phyloP scores from a whole-genome alignment of 2,797 vertebrate species.

The Helarctos malayanus region DNA sequence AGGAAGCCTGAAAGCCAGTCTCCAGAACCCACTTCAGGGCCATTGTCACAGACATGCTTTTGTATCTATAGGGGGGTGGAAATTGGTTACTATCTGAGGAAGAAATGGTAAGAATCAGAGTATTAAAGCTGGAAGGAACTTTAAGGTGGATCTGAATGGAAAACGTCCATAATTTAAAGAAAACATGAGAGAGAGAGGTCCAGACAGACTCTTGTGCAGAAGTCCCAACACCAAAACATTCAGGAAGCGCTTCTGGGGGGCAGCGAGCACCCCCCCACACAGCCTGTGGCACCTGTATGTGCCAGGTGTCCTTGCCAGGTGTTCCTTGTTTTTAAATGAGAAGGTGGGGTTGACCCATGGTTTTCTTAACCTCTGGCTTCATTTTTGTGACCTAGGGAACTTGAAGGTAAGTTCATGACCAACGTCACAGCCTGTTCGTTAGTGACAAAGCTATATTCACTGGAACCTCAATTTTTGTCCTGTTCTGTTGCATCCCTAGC shows the following conservation, averaged over 20 bases:
- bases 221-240: background rate
- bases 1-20: background rate
- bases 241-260: background rate
- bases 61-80: background rate
- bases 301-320: background rate
- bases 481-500: background rate
- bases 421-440: background rate
- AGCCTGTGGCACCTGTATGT: background rate
- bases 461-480: background rate
- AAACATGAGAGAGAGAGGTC: background rate
- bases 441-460: background rate
- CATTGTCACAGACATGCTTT: background rate
- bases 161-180: background rate
- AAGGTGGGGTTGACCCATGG: background rate
- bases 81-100: background rate
- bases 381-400: conserved; percentile 4
- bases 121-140: background rate
- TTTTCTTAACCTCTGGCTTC: background rate
- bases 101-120: background rate
- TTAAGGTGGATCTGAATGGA: background rate
- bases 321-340: conserved; percentile 11
- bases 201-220: background rate
- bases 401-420: background rate
- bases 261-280: background rate
- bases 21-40: background rate